Evolutionary conservation across 2,113 vertebrate species (phyloP), one percentile per base, ranked within the genome.

Genomic region (Lutjanus erythropterus): DNA sequence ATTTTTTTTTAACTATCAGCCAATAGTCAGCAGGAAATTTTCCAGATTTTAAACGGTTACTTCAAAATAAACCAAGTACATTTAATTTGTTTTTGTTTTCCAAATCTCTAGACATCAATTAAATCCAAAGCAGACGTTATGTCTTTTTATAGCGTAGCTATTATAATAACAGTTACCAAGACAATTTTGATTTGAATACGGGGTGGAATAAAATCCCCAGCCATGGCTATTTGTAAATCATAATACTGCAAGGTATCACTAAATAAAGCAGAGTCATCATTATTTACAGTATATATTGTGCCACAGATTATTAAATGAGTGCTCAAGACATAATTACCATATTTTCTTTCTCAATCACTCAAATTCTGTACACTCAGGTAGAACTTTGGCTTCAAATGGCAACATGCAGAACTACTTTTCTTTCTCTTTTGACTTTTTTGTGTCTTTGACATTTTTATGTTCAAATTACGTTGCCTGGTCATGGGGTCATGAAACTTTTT

Each of bases 391-490:
- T 53, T 4, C n/a, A 31, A 47, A 55, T 25, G 21, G 1, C 23
- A 61, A 46, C 18, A 41, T 44, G 18, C 6, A 16, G 1, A 31
- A 27, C 12, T 4, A 9, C 50, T 41, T 33, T n/a, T 55, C 1
- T 31, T 14, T 19, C 11, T 72, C 4, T 41, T 12, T 21, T 66
- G 5, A 64, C 56, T 67, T 49, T 39, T 61, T 44, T 23, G 21
- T 64, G 23, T 35, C 21, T 69, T 50, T 81, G 37, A 75, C 39
- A 75, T 71, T 86, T 85, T 9, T 53, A 71, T 79, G 66, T 67
- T 79, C 25, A 83, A 69, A 52, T 53, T 19, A 19, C 1, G 0
- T 33, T 42, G 6, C 18, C 39, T 55, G 55, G 6, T 44, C 37
- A 29, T 21, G 23, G 35, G 16, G 35, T 62, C 59, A 33, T 50